phyloP scores from a whole-genome alignment of 2,113 vertebrate species.

The Ptilorrhoa leucosticta region DNA sequence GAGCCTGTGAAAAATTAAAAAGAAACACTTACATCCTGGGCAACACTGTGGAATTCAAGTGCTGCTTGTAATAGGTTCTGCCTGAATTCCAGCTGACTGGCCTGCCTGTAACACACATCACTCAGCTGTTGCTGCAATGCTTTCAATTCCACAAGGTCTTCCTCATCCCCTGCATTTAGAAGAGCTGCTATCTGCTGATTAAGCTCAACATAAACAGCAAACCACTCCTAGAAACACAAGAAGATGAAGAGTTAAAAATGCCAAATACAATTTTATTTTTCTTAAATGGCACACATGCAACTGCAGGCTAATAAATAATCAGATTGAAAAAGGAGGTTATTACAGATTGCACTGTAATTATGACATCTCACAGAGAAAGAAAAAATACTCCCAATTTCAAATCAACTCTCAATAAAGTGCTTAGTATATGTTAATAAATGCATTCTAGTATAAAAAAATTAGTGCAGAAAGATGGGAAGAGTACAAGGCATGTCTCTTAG shows the following conservation, averaged over 20 bases:
- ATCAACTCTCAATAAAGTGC: not conserved
- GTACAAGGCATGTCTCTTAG: not conserved
- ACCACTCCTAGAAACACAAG: conserved; percentile 87
- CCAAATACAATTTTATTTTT: not conserved
- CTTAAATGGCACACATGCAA: not conserved
- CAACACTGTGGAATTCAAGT: conserved; percentile 90
- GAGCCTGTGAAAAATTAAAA: not conserved
- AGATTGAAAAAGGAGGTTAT: not conserved
- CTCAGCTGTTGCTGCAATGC: conserved; percentile 93
- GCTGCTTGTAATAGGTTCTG: conserved; percentile 94
- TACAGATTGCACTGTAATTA: not conserved
- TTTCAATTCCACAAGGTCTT: conserved; percentile 91
- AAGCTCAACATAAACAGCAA: conserved; percentile 97
- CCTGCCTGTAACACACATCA: conserved; percentile 97
- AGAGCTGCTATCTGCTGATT: conserved; percentile 97
- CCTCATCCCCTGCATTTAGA: conserved; percentile 91
- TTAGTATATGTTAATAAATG: not conserved
- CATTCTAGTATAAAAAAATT: not conserved
- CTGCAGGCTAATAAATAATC: not conserved
- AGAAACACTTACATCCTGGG: conserved; percentile 86
- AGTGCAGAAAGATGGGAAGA: not conserved
- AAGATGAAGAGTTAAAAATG: not conserved
- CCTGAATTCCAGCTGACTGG: conserved; percentile 92
- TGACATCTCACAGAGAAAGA: not conserved
- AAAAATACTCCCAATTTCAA: not conserved